Base-by-base conservation (phyloP, 2,888 invertebrate species). In the Polyommatus icarus region DNA sequence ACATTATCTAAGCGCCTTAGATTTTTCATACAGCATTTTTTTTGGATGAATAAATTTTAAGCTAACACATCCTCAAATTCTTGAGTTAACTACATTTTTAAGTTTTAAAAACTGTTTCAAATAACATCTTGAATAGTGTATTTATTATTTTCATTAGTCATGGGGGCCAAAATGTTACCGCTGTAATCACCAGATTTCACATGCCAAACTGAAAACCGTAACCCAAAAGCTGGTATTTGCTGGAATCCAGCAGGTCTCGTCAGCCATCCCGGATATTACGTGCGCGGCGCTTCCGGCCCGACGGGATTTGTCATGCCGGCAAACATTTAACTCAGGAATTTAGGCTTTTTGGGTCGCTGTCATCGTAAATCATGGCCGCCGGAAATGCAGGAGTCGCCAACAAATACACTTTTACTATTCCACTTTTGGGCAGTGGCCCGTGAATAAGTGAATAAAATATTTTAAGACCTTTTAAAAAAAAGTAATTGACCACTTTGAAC, bases 181-280 rank as follows among this genome's bases (percentile, higher is more conserved):
- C 46, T 46, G 54, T 54, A 54, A 50, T 0, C 54, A 54, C 5
- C 54, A 54, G 59, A 59, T 59, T n/a, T 59, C 15, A n/a, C 59
- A 24, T 24, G 61, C 20, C 61, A 24, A 61, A 61, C 24, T 61
- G 12, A 61, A 61, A 59, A 24, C 24, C 24, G 12, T 61, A 61
- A 24, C 3, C 29, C 67, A 67, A 29, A 67, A 67, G 67, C 67
- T 32, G 29, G 6, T 54, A 75, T 50, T 75, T 29, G 50, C 5
- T 75, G 40, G 24, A 50, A 75, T 50, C 29, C 75, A 40, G 61
- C 50, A 76, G 76, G 18, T 77, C 77, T 29, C 71, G 32, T 50
- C 50, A 46, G 71, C 46, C 71, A 77, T 79, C 78, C 78, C 88
- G 89, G 89, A 89, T 87, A 89, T 89, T 85, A 87, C 87, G 84